phyloP scores from a whole-genome alignment of 2,888 invertebrate species.

The Craniophora ligustri region DNA sequence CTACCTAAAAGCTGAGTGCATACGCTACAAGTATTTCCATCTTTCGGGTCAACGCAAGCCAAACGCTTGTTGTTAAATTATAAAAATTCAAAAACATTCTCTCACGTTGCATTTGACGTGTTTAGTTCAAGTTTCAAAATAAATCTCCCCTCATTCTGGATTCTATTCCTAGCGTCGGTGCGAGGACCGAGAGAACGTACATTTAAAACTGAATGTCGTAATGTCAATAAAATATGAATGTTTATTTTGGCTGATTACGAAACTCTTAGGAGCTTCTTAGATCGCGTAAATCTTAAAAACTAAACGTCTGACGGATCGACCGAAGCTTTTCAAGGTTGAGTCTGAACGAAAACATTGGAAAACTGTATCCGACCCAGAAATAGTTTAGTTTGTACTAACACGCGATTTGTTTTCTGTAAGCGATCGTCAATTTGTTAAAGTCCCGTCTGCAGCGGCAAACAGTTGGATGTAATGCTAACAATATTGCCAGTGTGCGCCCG shows the following conservation, averaged over 20 bases:
- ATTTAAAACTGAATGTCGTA: constrained; percentile 82
- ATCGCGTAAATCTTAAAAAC: constrained; percentile 79
- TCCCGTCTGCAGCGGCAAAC: constrained; percentile 55
- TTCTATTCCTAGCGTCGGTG: constrained; percentile 76
- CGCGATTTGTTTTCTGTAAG: constrained; percentile 68
- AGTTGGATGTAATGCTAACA: constrained; percentile 59
- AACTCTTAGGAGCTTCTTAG: constrained; percentile 75
- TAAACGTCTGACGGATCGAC: constrained; percentile 75
- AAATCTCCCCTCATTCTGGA: constrained; percentile 77
- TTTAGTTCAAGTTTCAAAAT: constrained; percentile 75
- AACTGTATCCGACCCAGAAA: constrained; percentile 79
- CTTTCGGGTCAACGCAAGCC: constrained; percentile 36
- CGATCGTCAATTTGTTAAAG: constrained; percentile 63
- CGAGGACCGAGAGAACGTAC: constrained; percentile 67
- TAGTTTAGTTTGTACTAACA: constrained; percentile 63
- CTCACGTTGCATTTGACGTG: constrained; percentile 65
- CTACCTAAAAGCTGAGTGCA: constrained; percentile 42
- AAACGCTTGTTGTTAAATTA: constrained; percentile 44
- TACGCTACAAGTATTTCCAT: constrained; percentile 33
- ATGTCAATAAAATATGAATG: constrained; percentile 86
- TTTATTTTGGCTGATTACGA: constrained; percentile 87
- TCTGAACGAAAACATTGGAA: constrained; percentile 71
- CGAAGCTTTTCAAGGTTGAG: constrained; percentile 77
- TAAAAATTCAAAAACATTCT: constrained; percentile 58
- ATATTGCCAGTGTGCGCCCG: constrained; percentile 51